Evolutionary conservation across 2,113 vertebrate genomes (phyloP).

Genomic region (Harpagus bidentatus): DNA sequence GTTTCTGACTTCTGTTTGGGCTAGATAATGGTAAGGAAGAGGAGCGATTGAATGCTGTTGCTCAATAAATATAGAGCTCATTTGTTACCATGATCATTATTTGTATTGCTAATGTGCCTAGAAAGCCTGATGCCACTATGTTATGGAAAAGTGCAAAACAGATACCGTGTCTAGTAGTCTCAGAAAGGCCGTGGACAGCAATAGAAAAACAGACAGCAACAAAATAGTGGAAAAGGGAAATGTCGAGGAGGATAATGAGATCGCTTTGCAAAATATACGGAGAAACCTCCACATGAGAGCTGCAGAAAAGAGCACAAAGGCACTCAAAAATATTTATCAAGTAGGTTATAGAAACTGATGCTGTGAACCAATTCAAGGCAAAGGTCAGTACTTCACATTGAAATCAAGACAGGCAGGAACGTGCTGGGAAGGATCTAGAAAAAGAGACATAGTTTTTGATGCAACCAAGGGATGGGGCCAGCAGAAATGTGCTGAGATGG

Average conservation of each 20-base stretch:
- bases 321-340: rapidly evolving
- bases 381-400: background rate
- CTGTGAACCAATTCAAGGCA: background rate
- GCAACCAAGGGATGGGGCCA: background rate
- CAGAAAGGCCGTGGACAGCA: background rate
- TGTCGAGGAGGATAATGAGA: background rate
- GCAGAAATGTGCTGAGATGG: background rate
- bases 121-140: background rate
- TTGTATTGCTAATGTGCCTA: background rate
- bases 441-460: background rate
- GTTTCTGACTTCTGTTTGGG: background rate
- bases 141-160: background rate
- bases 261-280: background rate
- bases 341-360: background rate
- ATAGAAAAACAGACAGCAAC: background rate
- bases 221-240: background rate
- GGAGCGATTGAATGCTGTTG: background rate
- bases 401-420: background rate
- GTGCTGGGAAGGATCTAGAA: too few species aligned
- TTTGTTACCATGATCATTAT: background rate
- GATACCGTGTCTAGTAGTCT: background rate
- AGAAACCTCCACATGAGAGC: background rate
- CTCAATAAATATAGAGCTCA: background rate
- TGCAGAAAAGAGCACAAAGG: background rate
- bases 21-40: background rate